Evolutionary conservation across 2,888 invertebrate species (phyloP).

Genomic region (Sycophila texana): DNA sequence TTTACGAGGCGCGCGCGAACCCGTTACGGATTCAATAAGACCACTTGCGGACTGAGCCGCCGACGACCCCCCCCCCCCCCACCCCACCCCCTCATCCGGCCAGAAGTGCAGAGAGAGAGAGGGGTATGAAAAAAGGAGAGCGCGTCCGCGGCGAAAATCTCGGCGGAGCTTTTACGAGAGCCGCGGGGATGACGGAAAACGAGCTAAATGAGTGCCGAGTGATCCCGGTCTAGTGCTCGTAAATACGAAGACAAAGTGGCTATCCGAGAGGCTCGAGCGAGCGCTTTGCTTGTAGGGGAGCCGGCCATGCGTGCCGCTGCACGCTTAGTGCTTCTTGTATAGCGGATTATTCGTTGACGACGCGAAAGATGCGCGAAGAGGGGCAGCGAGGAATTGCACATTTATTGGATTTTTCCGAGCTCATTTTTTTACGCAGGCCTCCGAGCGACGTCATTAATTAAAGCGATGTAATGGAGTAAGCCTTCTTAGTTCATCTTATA

Average conservation of each 20-base stretch:
- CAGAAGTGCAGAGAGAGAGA: not conserved
- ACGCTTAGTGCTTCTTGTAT: too few relatives aligned
- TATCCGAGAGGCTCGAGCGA: not conserved
- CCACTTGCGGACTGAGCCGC: not conserved
- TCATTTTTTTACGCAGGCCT: too few relatives aligned
- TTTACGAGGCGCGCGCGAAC: not conserved
- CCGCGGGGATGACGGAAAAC: not conserved
- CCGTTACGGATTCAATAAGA: not conserved
- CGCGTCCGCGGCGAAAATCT: not conserved
- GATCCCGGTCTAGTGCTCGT: conserved; percentile 11
- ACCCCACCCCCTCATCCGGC: not conserved
- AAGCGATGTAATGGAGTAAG: too few relatives aligned
- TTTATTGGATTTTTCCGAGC: too few relatives aligned
- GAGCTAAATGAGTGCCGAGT: conserved; percentile 9
- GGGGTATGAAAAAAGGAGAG: too few relatives aligned
- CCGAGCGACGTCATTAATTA: too few relatives aligned
- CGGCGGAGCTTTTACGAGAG: not conserved
- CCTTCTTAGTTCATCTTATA: too few relatives aligned
- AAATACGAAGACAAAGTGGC: conserved; percentile 3
- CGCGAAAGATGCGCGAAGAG: too few relatives aligned
- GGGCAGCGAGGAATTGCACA: too few relatives aligned
- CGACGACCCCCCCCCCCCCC: not conserved
- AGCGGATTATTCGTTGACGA: too few relatives aligned
- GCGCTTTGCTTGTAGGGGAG: not conserved
- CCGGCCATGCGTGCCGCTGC: not conserved